phyloP scores from a whole-genome alignment of 2,888 invertebrate genomes.

The Andrena chrysosceles region DNA sequence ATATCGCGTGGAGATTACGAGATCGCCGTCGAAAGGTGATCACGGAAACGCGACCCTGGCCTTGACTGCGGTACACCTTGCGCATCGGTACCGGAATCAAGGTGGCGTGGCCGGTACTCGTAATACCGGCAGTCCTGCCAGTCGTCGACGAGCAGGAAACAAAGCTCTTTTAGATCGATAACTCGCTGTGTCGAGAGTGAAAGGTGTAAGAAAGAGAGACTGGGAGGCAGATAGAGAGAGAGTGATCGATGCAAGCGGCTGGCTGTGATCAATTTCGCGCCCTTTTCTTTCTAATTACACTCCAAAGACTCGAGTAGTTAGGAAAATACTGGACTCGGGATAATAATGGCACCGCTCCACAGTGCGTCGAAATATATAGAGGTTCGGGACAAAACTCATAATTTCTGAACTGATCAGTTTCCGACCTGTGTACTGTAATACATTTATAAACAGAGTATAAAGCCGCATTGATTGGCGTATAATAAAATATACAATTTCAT shows the following conservation, averaged over 20 bases:
- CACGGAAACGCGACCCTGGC: slow-evolving; percentile 70
- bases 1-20: slow-evolving; percentile 67
- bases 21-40: slow-evolving; percentile 71
- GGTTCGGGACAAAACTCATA: too few relatives aligned
- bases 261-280: background rate
- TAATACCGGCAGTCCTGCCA: slow-evolving; percentile 48
- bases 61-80: slow-evolving; percentile 66
- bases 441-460: too few relatives aligned
- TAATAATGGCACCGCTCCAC: background rate
- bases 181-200: slow-evolving; percentile 37
- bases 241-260: background rate
- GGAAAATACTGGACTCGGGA: background rate
- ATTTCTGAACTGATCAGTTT: too few relatives aligned
- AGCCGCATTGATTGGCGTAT: too few relatives aligned
- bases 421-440: too few relatives aligned
- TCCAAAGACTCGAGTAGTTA: background rate
- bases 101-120: slow-evolving; percentile 59
- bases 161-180: slow-evolving; percentile 54
- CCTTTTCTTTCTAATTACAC: slow-evolving; percentile 8
- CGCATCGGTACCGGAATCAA: slow-evolving; percentile 55
- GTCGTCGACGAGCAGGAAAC: slow-evolving; percentile 37
- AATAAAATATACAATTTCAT: too few relatives aligned
- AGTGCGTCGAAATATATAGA: too few relatives aligned
- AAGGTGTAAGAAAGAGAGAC: slow-evolving; percentile 37
- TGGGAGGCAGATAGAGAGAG: slow-evolving; percentile 16